Evolutionary conservation across 2,888 invertebrate genomes (phyloP), one percentile per base, ranked within the genome.

Genomic region (Dimorphilus gyrociliatus): DNA sequence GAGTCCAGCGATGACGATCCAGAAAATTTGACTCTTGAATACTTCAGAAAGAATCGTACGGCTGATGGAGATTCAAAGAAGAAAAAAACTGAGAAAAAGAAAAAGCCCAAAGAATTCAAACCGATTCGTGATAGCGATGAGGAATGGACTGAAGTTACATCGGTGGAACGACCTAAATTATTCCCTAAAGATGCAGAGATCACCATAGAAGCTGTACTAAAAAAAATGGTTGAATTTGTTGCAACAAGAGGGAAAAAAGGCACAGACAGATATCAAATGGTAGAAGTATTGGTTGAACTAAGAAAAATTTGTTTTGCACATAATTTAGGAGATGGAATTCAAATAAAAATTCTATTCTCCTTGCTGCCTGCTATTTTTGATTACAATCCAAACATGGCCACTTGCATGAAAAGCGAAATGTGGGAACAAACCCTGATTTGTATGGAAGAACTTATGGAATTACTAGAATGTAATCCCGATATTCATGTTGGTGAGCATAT

Each of bases 141-240:
- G n/a, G n/a, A n/a, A n/a, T n/a, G n/a, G n/a, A n/a, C n/a, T n/a
- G n/a, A n/a, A n/a, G n/a, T n/a, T n/a, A n/a, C n/a, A n/a, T n/a
- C n/a, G n/a, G n/a, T n/a, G n/a, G n/a, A n/a, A n/a, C 85, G 85
- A 0, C 88, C 90, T 4, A 55, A 57, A 64, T 88, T 97, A 85
- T 99, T 99, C 57, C 82, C 82, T 19, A 92, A 94, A 66, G 94
- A 97, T 60, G 85, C 86, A n/a, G 94, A 97, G 60, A 90, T 99
- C 46, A 92, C 84, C 53, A 74, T 79, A 25, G 77, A 76, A 19
- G 71, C 85, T 1, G 92, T 97, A 0, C 68, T 85, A 27, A 90
- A 86, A 60, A 99, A 99, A 59, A 64, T 97, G 32, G 72, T 70
- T 7, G 97, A 99, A 60, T 78, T 90, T 16, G 78, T 90, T 58